Conservation (phyloP, 2,113 vertebrate species). For the Catharus bicknelli region DNA sequence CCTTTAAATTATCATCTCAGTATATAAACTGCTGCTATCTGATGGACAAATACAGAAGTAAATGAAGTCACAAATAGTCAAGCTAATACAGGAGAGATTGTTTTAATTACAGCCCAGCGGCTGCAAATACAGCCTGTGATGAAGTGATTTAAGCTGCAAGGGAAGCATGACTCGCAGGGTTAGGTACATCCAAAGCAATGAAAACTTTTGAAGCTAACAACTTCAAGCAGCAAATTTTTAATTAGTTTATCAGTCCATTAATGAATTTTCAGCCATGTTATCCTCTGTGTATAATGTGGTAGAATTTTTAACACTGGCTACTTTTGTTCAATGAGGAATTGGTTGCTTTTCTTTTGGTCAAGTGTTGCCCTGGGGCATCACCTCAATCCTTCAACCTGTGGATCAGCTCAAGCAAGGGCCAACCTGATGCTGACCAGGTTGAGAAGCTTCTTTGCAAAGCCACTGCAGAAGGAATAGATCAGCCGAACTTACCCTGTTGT, state of each 20-base stretch:
- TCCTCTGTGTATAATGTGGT: neutral
- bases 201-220: neutral
- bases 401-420: neutral
- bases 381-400: neutral
- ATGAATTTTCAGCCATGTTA: neutral
- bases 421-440: neutral
- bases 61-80: neutral
- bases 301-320: neutral
- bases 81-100: neutral
- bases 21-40: neutral
- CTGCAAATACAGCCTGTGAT: neutral
- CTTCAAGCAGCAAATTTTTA: neutral
- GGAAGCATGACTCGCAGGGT: neutral
- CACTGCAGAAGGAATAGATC: fast-evolving
- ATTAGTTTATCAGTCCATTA: neutral
- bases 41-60: neutral
- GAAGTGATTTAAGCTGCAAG: neutral
- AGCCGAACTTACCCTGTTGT: neutral
- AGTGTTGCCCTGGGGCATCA: neutral
- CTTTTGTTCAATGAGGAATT: neutral
- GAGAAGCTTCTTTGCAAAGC: neutral
- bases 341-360: neutral
- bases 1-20: neutral
- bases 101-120: neutral
- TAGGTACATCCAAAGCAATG: neutral